phyloP scores from a whole-genome alignment of 2,113 vertebrate genomes.

The Reinhardtius hippoglossoides region DNA sequence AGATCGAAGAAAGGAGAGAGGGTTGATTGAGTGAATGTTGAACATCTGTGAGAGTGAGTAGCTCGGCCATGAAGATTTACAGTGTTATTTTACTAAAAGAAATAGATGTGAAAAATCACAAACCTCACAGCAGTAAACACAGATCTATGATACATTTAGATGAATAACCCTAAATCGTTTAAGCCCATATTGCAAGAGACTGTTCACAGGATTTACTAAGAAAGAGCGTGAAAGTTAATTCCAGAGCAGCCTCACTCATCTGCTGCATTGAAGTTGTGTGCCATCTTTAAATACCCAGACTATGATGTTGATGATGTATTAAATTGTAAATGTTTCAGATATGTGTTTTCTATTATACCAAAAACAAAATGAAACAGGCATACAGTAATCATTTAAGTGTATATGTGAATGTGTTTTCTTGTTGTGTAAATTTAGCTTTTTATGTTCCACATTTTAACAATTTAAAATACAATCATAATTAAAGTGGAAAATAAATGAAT shows the following conservation, averaged over 20 bases:
- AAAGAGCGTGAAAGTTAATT: no score
- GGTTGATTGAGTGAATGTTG: constrained; percentile 38
- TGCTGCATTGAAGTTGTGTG: no score
- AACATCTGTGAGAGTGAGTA: constrained; percentile 21
- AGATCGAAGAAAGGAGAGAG: constrained; percentile 28
- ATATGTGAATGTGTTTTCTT: neutral
- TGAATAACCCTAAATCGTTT: constrained; percentile 38
- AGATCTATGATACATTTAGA: constrained; percentile 38
- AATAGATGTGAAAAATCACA: constrained; percentile 14
- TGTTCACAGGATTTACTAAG: no score
- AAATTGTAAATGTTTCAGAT: neutral
- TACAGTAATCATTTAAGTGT: neutral
- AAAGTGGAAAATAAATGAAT: constrained; percentile 21
- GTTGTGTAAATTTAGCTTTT: neutral
- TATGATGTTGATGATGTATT: neutral
- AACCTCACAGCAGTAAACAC: constrained; percentile 20
- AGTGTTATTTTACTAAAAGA: constrained; percentile 48
- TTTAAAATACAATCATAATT: constrained; percentile 38
- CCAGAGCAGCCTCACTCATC: no score
- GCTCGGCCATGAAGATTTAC: no score
- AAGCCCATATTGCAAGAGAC: constrained; percentile 2
- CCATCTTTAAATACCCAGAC: neutral
- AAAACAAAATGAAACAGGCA: neutral
- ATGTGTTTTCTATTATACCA: neutral
- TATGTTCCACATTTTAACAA: neutral